These are phyloP conservation scores for Sus cebifrons DNA, from an alignment of 2,797 vertebrate genomes.

Conservation along the genomic window DNA sequence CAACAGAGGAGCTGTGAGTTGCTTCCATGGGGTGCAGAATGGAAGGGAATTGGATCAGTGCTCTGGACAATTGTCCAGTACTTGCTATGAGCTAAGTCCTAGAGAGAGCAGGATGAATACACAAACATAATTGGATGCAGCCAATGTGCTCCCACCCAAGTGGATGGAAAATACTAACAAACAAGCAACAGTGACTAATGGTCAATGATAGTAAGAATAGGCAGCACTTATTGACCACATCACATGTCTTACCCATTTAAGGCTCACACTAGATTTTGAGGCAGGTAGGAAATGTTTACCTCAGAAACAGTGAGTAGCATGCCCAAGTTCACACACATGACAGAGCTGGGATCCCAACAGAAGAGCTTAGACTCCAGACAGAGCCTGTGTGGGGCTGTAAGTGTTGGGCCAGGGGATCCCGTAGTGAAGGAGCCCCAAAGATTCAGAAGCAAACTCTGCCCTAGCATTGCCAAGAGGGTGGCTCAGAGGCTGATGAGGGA, in stretches of 20 bases:
- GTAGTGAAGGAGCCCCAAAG: background rate
- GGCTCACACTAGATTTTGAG: slow-evolving; percentile 28
- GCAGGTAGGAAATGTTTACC: background rate
- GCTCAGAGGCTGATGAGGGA: background rate
- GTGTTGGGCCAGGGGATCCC: background rate
- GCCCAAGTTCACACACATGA: background rate
- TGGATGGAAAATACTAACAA: slow-evolving; percentile 13
- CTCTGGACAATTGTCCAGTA: background rate
- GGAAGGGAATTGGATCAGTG: slow-evolving; percentile 18
- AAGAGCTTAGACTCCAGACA: slow-evolving; percentile 13
- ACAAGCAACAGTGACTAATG: background rate
- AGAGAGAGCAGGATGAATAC: background rate
- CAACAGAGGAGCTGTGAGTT: background rate
- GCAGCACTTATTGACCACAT: background rate
- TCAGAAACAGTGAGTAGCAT: slow-evolving; percentile 4
- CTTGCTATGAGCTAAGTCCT: slow-evolving; percentile 20
- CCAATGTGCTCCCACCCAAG: background rate
- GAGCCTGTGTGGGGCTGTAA: background rate
- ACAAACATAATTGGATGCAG: background rate
- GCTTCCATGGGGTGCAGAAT: background rate
- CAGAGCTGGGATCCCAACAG: background rate
- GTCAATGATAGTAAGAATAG: slow-evolving; percentile 14
- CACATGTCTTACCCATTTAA: background rate
- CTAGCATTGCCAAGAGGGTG: background rate
- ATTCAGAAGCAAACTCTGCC: background rate